phyloP scores from a whole-genome alignment of 2,888 invertebrate species.

The Lymantria monacha region DNA sequence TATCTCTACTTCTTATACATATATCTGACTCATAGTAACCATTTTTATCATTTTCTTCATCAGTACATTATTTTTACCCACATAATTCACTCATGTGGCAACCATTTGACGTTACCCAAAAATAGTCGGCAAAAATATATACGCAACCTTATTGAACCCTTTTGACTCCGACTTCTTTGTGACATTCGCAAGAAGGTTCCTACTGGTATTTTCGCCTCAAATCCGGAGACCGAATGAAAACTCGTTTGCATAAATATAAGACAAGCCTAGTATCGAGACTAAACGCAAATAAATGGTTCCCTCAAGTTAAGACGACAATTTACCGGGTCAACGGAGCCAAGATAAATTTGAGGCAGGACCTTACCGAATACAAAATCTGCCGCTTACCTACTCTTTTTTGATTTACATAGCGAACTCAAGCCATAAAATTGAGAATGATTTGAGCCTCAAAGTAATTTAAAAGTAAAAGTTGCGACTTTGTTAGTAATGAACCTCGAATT shows the following conservation, averaged over 20 bases:
- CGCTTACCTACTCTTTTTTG: conserved; percentile 44
- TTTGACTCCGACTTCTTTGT: conserved; percentile 45
- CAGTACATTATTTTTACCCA: not conserved
- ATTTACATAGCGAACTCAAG: conserved; percentile 26
- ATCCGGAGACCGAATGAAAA: conserved; percentile 53
- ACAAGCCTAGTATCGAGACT: conserved; percentile 62
- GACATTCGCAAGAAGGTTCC: conserved; percentile 44
- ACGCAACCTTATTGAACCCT: conserved; percentile 44
- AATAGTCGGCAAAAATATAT: conserved; percentile 39
- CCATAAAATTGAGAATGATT: conserved; percentile 29
- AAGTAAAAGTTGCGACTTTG: conserved; percentile 5
- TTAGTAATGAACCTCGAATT: not conserved
- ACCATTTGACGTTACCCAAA: conserved; percentile 30
- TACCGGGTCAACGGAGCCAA: conserved; percentile 64
- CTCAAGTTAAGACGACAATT: conserved; percentile 71
- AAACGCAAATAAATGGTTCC: conserved; percentile 72
- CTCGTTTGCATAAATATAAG: conserved; percentile 70
- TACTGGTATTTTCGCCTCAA: conserved; percentile 39
- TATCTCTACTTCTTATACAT: no score
- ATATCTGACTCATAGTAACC: no score
- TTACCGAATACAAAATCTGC: conserved; percentile 58
- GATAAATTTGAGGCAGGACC: conserved; percentile 63
- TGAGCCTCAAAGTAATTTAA: conserved; percentile 15
- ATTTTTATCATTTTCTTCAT: not conserved
- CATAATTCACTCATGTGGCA: conserved; percentile 19